These are phyloP conservation scores for Probaryconus sp. DNA, from an alignment of 1,140 invertebrate species.

Conservation along the genomic window DNA sequence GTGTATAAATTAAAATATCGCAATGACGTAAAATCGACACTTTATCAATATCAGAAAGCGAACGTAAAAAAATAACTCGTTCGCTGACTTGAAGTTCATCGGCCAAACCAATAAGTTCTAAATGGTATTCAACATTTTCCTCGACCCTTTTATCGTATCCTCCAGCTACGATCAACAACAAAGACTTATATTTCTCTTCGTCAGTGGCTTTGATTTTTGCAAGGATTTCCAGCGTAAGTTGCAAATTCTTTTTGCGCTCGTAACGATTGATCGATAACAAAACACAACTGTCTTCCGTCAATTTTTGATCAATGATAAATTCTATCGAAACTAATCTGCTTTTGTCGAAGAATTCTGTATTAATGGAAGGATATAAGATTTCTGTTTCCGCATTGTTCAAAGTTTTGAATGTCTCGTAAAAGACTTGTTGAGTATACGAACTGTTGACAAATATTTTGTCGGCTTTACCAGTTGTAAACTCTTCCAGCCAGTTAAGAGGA, in stretches of 20 bases:
- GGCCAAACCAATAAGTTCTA: constrained; percentile 85
- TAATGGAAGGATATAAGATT: constrained; percentile 96
- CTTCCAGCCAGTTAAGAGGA: constrained; percentile 96
- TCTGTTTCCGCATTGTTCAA: constrained; percentile 82
- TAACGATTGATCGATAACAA: constrained; percentile 98
- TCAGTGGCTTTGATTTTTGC: constrained; percentile 81
- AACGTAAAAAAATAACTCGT: constrained; percentile 90
- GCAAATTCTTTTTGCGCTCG: constrained; percentile 97
- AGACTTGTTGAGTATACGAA: constrained; percentile 91
- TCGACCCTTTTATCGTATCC: constrained; percentile 94
- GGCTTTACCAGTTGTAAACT: constrained; percentile 90
- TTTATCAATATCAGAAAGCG: constrained; percentile 91
- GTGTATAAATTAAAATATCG: constrained; percentile 94
- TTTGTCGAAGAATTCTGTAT: constrained; percentile 87
- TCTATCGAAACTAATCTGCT: constrained; percentile 78
- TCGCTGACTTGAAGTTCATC: constrained; percentile 84
- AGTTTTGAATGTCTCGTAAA: constrained; percentile 89
- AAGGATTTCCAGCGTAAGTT: constrained; percentile 89
- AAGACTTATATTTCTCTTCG: constrained; percentile 80
- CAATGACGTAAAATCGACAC: constrained; percentile 86
- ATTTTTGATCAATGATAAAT: constrained; percentile 70
- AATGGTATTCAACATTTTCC: constrained; percentile 94
- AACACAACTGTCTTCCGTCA: constrained; percentile 80
- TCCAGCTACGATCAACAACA: constrained; percentile 96
- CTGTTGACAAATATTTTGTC: constrained; percentile 97